phyloP scores from a whole-genome alignment of 1,140 invertebrate genomes.

The Hylaeus volcanicus region DNA sequence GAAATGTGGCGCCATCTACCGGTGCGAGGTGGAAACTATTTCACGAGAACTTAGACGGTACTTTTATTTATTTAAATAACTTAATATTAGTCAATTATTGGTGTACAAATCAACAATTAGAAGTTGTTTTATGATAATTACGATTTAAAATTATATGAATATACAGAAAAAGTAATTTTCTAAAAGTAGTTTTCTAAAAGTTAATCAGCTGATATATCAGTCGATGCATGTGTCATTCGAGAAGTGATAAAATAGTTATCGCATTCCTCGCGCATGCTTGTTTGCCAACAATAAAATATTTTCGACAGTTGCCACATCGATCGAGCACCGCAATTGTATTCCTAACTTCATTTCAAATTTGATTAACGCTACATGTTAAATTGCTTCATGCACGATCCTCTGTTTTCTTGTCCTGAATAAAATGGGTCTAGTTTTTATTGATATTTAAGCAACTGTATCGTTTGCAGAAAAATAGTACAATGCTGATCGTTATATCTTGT shows the following conservation, averaged over 20 bases:
- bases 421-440: background rate
- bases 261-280: background rate
- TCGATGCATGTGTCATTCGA: background rate
- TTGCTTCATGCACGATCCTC: background rate
- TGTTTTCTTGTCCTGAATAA: background rate
- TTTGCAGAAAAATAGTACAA: constrained; percentile 15
- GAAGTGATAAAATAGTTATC: constrained; percentile 1
- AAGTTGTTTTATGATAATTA: too few relatives aligned
- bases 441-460: background rate
- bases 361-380: background rate
- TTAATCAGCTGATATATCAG: constrained; percentile 40
- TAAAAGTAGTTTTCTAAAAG: background rate
- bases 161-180: too few relatives aligned
- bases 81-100: too few relatives aligned
- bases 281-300: background rate
- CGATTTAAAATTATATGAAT: too few relatives aligned
- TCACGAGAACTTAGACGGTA: too few relatives aligned
- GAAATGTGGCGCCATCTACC: too few relatives aligned
- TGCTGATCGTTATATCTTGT: background rate
- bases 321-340: background rate
- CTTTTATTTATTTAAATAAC: too few relatives aligned
- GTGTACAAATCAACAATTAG: too few relatives aligned
- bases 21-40: too few relatives aligned
- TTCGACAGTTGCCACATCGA: background rate
- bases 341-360: background rate